Evolutionary conservation across 1,140 invertebrate genomes (phyloP).

Genomic region (Drosophila kepulauana): DNA sequence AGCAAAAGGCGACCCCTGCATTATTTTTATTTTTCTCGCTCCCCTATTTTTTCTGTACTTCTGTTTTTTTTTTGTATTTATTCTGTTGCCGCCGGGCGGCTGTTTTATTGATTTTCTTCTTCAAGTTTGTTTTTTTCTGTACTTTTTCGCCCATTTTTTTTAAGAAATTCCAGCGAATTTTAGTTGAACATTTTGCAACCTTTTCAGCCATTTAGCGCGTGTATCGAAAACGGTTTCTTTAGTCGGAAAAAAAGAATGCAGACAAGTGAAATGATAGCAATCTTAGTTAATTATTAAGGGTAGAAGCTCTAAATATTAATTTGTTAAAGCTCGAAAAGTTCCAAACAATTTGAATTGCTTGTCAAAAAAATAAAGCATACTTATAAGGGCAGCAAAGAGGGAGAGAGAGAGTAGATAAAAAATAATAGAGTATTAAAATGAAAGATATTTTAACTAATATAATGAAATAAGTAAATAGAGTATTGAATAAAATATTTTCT

Average conservation of each 20-base stretch:
- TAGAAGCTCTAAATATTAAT: not conserved
- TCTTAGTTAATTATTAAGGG: not conserved
- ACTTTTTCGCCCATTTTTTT: constrained; percentile 32
- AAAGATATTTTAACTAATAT: not conserved
- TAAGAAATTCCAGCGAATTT: constrained; percentile 45
- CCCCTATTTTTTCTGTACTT: constrained; percentile 37
- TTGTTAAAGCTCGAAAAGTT: not conserved
- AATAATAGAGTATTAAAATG: not conserved
- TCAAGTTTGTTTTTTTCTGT: constrained; percentile 34
- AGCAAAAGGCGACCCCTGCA: constrained; percentile 57
- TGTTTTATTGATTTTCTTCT: constrained; percentile 68
- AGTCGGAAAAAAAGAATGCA: not conserved
- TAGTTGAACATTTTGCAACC: constrained; percentile 30
- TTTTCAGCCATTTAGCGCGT: not conserved
- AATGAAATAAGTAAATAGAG: too few relatives aligned
- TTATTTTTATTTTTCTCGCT: constrained; percentile 49
- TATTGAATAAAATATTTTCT: too few relatives aligned
- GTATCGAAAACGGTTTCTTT: constrained; percentile 5
- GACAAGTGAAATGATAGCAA: not conserved
- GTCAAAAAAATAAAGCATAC: not conserved
- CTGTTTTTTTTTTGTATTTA: constrained; percentile 24
- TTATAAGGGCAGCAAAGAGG: not conserved
- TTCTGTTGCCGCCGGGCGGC: constrained; percentile 20
- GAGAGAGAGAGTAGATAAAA: not conserved
- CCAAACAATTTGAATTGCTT: too few relatives aligned